Evolutionary conservation across 2,888 invertebrate genomes (phyloP), one percentile per base, ranked within the genome.

Genomic region (Torymus tubicola): DNA sequence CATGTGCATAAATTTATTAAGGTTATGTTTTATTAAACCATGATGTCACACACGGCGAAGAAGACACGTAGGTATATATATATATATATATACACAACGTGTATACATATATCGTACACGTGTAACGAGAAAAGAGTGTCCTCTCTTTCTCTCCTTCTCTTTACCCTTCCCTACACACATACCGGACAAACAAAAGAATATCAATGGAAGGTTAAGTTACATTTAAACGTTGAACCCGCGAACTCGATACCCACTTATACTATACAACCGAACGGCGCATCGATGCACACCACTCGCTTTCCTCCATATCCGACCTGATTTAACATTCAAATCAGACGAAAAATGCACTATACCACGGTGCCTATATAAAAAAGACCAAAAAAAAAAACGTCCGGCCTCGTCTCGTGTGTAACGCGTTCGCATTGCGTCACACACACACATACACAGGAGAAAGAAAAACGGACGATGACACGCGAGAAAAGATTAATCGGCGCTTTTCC

Each of bases 121-220:
- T 42, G 42, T 8, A 42, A 42, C 42, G 8, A 42, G 42, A 42
- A 42, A 42, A 42, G 42, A 42, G 42, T 42, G 42, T 42, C 42
- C 42, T 42, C 42, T 42, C 31, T 42, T 8, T 42, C 42, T 42
- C 31, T 42, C 42, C 42, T 8, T 8, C 42, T 42, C 31, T 42
- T 8, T 42, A 42, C 42, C 42, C 42, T 42, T 42, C 42, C 42
- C 5, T 8, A 42, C 42, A 42, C 8, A 42, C 42, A 42, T 42
- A 42, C 42, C 21, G 31, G 42, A n/a, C 64, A 58, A 69, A 81
- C 81, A 78, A 81, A 81, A 81, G 81, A 81, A 81, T 81, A 70
- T 70, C 52, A 78, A 81, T 78, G 31, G n/a, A 63, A 78, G 69
- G 73, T 81, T 73, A 65, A 78, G 65, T 64, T 18, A 31, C 42